Evolutionary conservation across 2,797 vertebrate species (phyloP).

Genomic region (Crenichthys baileyi): DNA sequence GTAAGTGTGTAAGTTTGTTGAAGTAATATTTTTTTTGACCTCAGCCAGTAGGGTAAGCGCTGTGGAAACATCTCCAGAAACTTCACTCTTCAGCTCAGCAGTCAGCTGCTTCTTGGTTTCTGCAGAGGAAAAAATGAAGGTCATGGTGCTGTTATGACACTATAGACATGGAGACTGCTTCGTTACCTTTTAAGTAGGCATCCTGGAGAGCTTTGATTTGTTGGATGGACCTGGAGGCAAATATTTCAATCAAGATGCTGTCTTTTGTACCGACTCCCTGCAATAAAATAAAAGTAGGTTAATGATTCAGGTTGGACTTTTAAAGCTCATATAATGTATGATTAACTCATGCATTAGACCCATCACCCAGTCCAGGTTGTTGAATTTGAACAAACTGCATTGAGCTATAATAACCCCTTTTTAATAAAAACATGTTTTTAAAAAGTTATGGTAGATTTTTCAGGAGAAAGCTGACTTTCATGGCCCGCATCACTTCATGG

Average conservation of each 20-base stretch:
- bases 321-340: no score
- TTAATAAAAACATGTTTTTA: no score
- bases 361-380: background rate
- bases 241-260: constrained; percentile 80
- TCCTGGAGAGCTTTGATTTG: constrained; percentile 81
- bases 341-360: no score
- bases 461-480: constrained; percentile 68
- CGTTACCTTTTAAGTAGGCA: constrained; percentile 75
- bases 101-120: constrained; percentile 79
- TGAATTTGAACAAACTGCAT: background rate
- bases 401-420: background rate
- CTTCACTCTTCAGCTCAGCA: constrained; percentile 73
- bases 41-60: constrained; percentile 81
- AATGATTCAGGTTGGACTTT: no score
- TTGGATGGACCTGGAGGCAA: constrained; percentile 81
- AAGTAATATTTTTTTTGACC: constrained; percentile 60
- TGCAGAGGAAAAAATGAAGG: constrained; percentile 16
- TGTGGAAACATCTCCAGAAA: constrained; percentile 77
- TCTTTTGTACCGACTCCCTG: constrained; percentile 82
- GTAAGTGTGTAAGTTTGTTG: background rate
- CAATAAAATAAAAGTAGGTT: constrained; percentile 23
- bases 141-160: background rate
- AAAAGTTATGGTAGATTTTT: background rate
- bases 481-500: constrained; percentile 79
- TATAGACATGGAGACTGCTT: background rate